Conservation (phyloP, 2,113 vertebrate species). For the Epinephelus lanceolatus region DNA sequence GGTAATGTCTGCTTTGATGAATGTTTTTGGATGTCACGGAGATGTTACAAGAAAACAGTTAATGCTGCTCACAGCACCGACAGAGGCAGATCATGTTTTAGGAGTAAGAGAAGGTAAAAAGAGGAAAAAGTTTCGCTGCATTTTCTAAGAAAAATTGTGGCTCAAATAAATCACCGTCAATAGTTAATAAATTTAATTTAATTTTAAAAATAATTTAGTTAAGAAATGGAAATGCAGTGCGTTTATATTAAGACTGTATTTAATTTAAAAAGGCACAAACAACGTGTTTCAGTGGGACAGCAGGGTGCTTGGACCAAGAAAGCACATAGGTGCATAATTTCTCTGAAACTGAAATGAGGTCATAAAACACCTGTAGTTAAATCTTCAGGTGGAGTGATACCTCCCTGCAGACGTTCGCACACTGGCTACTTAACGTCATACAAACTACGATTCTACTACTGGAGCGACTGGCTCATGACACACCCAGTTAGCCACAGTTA, state of each 20-base stretch:
- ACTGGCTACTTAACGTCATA: neutral
- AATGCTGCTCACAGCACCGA: neutral
- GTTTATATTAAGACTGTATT: conserved; percentile 15
- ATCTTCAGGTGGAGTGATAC: too few species aligned
- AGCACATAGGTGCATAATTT: neutral
- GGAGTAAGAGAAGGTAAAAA: neutral
- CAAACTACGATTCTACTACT: neutral
- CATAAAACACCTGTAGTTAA: neutral
- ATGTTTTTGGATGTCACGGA: neutral
- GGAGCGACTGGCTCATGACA: neutral
- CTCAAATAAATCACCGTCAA: neutral
- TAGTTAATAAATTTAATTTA: neutral
- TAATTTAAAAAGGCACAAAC: conserved; percentile 32
- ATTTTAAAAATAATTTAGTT: conserved; percentile 1
- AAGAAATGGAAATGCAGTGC: neutral
- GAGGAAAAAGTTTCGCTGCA: neutral
- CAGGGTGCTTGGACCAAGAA: neutral
- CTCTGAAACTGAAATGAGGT: neutral
- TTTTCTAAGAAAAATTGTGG: neutral
- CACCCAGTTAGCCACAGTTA: neutral
- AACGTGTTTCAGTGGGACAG: neutral
- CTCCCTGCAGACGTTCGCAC: neutral
- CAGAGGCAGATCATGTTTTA: neutral
- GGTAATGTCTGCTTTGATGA: neutral
- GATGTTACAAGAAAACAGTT: neutral